These are phyloP conservation scores for Alca torda DNA, from an alignment of 2,797 vertebrate species.

Conservation along the genomic window DNA sequence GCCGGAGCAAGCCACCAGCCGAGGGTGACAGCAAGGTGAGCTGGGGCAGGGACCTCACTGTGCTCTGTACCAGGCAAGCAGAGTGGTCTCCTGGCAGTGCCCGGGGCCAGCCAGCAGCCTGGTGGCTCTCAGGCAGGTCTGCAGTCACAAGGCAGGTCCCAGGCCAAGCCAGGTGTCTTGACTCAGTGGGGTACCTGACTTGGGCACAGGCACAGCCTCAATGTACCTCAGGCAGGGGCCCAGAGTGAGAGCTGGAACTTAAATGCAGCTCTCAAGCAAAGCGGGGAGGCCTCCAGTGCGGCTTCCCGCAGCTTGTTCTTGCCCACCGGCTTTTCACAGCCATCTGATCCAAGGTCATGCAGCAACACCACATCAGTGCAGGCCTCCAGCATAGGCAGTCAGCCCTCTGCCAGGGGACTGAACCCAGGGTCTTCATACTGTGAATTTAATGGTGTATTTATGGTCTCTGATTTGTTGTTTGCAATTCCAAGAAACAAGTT, in stretches of 20 bases:
- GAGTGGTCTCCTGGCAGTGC: not conserved
- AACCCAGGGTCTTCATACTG: not conserved
- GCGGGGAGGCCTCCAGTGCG: not conserved
- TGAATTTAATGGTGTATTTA: not conserved
- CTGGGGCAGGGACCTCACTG: not conserved
- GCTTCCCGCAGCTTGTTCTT: not conserved
- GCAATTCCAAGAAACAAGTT: not conserved
- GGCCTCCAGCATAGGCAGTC: not conserved
- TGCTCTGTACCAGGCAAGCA: rapidly evolving
- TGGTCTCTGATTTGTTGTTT: not conserved
- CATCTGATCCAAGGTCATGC: not conserved
- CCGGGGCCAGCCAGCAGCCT: not conserved
- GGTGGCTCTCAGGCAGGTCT: not conserved
- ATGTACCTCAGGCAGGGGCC: not conserved
- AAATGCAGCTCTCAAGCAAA: not conserved
- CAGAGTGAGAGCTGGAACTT: not conserved
- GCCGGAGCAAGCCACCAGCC: not conserved
- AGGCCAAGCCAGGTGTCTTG: not conserved
- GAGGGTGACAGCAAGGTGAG: not conserved
- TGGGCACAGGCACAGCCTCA: not conserved
- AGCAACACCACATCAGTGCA: not conserved
- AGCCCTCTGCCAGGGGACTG: not conserved
- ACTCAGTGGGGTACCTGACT: not conserved
- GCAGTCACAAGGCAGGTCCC: not conserved
- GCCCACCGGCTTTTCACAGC: not conserved